A percentile compares a stretch with the other conserved stretches of the same genome.
Conservation (phyloP, 2,888 invertebrate species). For the Bursaphelenchus okinawaensis region DNA sequence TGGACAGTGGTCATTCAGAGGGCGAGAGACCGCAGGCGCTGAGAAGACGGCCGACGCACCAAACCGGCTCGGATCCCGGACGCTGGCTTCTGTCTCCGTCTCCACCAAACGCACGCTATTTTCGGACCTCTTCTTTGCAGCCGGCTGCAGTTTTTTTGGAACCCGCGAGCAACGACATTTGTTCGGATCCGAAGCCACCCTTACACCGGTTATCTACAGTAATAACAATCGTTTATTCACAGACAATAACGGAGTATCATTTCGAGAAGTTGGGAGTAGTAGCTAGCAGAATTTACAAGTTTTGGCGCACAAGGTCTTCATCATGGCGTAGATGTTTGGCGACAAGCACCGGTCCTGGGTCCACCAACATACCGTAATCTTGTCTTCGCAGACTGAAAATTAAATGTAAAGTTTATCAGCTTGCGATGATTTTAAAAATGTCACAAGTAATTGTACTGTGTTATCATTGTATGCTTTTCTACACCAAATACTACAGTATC, state of each 20-base stretch:
- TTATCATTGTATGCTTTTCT: not conserved
- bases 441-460: not conserved
- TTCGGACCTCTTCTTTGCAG: not conserved
- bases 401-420: not conserved
- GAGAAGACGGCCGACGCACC: too few species aligned
- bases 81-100: not conserved
- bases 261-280: too few species aligned
- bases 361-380: conserved; percentile 57
- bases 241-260: not conserved
- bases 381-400: conserved; percentile 46
- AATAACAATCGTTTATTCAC: not conserved
- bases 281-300: conserved; percentile 52
- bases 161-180: not conserved
- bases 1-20: not conserved
- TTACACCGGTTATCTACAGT: not conserved
- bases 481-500: too few species aligned
- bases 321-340: conserved; percentile 52
- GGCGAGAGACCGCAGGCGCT: too few species aligned
- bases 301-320: conserved; percentile 52
- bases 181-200: not conserved
- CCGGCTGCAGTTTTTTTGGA: not conserved
- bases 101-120: not conserved
- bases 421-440: too few species aligned
- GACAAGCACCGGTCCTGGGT: conserved; percentile 54
- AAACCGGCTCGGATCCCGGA: not conserved